Percentiles rank a stretch among this genome's conserved stretches.
Conservation (phyloP, 2,888 invertebrate species). For the Tholera decimalis region DNA sequence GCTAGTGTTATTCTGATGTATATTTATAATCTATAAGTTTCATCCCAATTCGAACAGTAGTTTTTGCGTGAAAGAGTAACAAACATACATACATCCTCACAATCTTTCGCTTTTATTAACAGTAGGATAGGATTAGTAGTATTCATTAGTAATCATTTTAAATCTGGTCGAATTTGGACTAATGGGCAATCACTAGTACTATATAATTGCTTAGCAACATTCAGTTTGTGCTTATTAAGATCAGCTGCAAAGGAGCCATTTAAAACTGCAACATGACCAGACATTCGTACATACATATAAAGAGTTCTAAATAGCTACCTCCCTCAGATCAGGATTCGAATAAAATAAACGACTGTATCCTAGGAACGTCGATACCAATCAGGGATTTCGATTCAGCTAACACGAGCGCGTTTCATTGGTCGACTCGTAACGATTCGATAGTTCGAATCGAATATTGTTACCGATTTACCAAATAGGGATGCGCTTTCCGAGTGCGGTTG, state of each 20-base stretch:
- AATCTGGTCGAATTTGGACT: too few relatives aligned
- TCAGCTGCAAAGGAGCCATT: background rate
- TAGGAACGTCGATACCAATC: constrained; percentile 65
- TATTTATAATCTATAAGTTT: too few relatives aligned
- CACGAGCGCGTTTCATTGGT: constrained; percentile 49
- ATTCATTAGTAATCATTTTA: too few relatives aligned
- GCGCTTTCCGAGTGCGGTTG: constrained; percentile 39
- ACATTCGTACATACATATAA: constrained; percentile 1
- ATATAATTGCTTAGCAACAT: too few relatives aligned
- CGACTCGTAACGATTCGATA: constrained; percentile 48
- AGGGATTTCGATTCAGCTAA: constrained; percentile 54
- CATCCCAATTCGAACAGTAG: too few relatives aligned
- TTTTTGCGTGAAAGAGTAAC: too few relatives aligned
- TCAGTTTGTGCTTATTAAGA: background rate
- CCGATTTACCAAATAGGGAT: constrained; percentile 60
- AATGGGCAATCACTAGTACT: too few relatives aligned
- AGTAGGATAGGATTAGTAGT: too few relatives aligned
- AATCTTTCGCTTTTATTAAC: too few relatives aligned
- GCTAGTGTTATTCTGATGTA: too few relatives aligned
- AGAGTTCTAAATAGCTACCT: constrained; percentile 18
- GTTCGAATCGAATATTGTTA: constrained; percentile 57
- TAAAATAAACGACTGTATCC: constrained; percentile 55
- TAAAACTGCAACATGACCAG: background rate
- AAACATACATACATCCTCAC: too few relatives aligned
- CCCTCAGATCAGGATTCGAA: constrained; percentile 46